Base-by-base conservation (phyloP, 2,888 invertebrate genomes). In the Scaptomyza flava region DNA sequence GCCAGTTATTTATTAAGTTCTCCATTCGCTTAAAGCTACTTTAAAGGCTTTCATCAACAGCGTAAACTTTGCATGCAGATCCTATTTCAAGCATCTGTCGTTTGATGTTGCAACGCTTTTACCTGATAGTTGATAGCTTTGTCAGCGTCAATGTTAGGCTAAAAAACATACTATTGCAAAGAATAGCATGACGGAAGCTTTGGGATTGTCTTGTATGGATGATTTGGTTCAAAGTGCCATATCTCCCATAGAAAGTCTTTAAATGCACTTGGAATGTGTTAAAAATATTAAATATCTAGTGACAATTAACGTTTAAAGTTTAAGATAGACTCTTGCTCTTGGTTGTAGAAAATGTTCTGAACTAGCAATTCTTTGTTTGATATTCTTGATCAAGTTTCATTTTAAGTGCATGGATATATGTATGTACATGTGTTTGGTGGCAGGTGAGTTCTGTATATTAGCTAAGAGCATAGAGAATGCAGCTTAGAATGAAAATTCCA, bases 1-100 rank as follows among this genome's bases (percentile, higher is more conserved):
- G 57, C 38, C 59, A 62, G 58, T 50, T 82, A 73, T 80, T 82
- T 77, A 60, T 79, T 74, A 57, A 59, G 52, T 27, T 48, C 45
- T 34, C 36, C 31, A 11, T 45, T 31, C 23, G 50, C 38, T 42
- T 36, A 7, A 33, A 46, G 12, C 47, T 20, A 38, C 41, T 61
- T 59, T 47, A 48, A 70, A 31, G 43, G 45, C 6, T 50, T 67
- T 54, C 47, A 58, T 63, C 56, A 52, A 46, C 20, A 45, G 38
- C 36, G 12, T 12, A 6, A 6, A n/a, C n/a, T 53, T 45, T 17
- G 27, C 5, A 9, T 23, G 12, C 9, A 41, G 38, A 14, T 36
- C 30, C 20, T 9, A 11, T 34, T 43, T 46, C 27, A 31, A 50
- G 51, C 58, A 43, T 52, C 14, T 47, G 0, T 17, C 30, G 3